Evolutionary conservation across 2,888 invertebrate genomes (phyloP).

Genomic region (Ochropacha duplaris): DNA sequence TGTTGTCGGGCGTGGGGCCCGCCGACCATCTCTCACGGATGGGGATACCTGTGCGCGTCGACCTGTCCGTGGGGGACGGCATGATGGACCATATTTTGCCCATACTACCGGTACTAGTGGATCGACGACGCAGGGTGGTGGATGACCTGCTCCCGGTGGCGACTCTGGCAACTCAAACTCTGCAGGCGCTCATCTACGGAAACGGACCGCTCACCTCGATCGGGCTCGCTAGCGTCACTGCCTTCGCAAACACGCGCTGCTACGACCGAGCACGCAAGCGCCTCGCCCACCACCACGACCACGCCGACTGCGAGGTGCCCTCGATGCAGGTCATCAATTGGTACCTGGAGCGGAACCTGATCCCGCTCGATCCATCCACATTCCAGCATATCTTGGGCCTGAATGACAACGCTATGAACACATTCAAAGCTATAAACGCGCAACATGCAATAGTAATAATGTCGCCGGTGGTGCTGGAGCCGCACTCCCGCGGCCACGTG

Average conservation of each 20-base stretch:
- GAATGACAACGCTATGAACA: slow-evolving; percentile 31
- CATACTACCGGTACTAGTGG: slow-evolving; percentile 39
- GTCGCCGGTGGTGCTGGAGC: slow-evolving; percentile 45
- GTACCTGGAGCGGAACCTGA: slow-evolving; percentile 37
- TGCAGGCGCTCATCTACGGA: slow-evolving; percentile 26
- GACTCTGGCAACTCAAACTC: slow-evolving; percentile 13
- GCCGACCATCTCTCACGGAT: slow-evolving; percentile 42
- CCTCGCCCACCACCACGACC: slow-evolving; percentile 33
- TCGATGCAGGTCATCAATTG: slow-evolving; percentile 49
- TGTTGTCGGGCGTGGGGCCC: slow-evolving; percentile 63
- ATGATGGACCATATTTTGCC: slow-evolving; percentile 56
- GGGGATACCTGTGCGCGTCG: slow-evolving; percentile 38
- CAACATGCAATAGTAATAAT: slow-evolving; percentile 37
- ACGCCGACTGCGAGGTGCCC: slow-evolving; percentile 48
- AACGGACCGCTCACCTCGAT: slow-evolving; percentile 51
- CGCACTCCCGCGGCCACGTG: slow-evolving; percentile 49
- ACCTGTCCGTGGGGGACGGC: slow-evolving; percentile 55
- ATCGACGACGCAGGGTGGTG: slow-evolving; percentile 17
- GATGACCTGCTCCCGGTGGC: slow-evolving; percentile 12
- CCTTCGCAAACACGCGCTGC: slow-evolving; percentile 53
- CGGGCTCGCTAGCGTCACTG: slow-evolving; percentile 49
- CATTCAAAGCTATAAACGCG: slow-evolving; percentile 38
- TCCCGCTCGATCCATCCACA: slow-evolving; percentile 18
- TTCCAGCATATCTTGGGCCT: slow-evolving; percentile 28
- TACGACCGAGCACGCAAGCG: slow-evolving; percentile 38